Base-by-base conservation (phyloP, 2,797 vertebrate genomes). In the Molossus molossus region DNA sequence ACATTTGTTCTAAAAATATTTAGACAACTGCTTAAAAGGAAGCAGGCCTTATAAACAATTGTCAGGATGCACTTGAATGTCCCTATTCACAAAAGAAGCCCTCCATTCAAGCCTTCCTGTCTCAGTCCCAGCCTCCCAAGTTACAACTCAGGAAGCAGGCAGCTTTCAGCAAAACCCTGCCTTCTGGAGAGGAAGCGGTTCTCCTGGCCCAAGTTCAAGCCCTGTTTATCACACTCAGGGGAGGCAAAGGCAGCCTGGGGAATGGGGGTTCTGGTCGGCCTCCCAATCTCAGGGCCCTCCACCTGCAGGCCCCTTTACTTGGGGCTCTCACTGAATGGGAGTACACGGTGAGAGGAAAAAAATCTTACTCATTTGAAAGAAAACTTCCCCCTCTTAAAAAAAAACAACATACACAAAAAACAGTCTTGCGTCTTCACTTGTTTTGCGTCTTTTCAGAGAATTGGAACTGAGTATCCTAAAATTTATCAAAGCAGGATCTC, bases 401-500 rank as follows among this genome's bases (percentile, higher is more conserved):
- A 37, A 5, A 45, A 5, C 3, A 5, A 45, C 40, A 45, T 6
- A 45, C 40, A 45, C 40, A 45, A 5, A 45, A 92, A 69, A 69
- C 6, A 20, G 45, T 11, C 12, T 1, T 4, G 27, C 48, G 11
- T 50, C 33, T 40, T 80, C 62, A n/a, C 18, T 48, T 27, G 45
- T 8, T 27, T 90, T 62, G 60, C 15, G 40, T 57, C 13, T n/a
- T 94, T 62, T 87, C 64, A 83, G 40, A 67, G 70, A 82, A n/a
- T 55, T 87, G 50, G 53, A 84, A 48, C 29, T 50, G 12, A 76
- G 48, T 76, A 21, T 70, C 82, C 20, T 87, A 58, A 69, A 87
- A 58, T 88, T 76, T 77, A 57, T 76, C 33, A 73, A 79, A 80
- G 60, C 62, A 81, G 48, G 62, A 27, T 76, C 77, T 87, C 82